Evolutionary conservation across 2,113 vertebrate species (phyloP).

Genomic region (Hassar affinis): DNA sequence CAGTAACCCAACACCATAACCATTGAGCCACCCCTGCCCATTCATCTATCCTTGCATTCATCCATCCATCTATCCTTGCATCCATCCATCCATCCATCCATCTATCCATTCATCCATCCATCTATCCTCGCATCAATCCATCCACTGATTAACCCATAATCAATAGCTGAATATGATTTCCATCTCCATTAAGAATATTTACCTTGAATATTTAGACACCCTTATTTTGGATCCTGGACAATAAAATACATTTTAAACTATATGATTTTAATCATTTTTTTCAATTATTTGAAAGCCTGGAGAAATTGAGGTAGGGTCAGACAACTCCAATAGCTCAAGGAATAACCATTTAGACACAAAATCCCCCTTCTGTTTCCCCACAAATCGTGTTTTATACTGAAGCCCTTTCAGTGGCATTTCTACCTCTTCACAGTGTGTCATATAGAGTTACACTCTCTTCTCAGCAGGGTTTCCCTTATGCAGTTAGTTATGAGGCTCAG

Average conservation of each 20-base stretch:
- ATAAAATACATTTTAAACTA: not conserved
- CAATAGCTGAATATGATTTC: not conserved
- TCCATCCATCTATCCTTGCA: too few relatives aligned
- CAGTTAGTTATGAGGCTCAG: not conserved
- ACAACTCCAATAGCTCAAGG: not conserved
- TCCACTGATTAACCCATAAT: not conserved
- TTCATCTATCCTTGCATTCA: too few relatives aligned
- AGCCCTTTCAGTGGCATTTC: not conserved
- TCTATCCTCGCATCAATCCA: too few relatives aligned
- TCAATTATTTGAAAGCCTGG: not conserved
- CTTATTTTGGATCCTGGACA: not conserved
- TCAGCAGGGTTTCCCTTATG: not conserved
- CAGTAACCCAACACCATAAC: too few relatives aligned
- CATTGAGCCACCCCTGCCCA: too few relatives aligned
- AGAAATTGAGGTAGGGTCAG: not conserved
- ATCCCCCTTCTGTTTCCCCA: too few relatives aligned
- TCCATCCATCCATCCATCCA: too few relatives aligned
- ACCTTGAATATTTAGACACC: not conserved
- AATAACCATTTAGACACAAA: not conserved
- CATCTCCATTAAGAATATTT: not conserved
- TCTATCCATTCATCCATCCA: too few relatives aligned
- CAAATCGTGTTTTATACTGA: not conserved
- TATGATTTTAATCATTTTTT: not conserved
- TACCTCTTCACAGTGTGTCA: slow-evolving; percentile 4
- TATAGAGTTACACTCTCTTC: not conserved